Conservation (phyloP, 2,888 invertebrate genomes). For the Lithophane leautieri region DNA sequence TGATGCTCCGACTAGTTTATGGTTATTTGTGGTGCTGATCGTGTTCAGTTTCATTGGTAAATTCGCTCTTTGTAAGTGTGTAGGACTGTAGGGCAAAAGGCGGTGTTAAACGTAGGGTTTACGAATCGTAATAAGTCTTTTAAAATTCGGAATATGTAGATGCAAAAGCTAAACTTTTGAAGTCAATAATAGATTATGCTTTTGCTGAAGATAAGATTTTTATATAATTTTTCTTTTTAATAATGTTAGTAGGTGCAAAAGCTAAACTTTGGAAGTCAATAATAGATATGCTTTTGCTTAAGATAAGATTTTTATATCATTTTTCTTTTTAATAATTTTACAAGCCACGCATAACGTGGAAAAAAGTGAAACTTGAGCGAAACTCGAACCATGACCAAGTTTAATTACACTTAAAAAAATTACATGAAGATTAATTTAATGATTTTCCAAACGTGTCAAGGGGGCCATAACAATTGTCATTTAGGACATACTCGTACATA, state of each 20-base stretch:
- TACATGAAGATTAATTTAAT: not conserved
- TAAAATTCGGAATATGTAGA: not conserved
- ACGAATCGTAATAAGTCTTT: not conserved
- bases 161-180: not conserved
- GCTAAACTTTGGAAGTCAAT: too few relatives aligned
- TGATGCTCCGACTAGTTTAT: too few relatives aligned
- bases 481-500: constrained; percentile 26
- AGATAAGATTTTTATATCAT: too few relatives aligned
- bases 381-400: not conserved
- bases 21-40: too few relatives aligned
- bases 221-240: too few relatives aligned
- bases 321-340: too few relatives aligned
- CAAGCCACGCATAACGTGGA: too few relatives aligned
- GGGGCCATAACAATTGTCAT: constrained; percentile 1
- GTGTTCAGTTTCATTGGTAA: not conserved
- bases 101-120: not conserved
- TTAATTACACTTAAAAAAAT: not conserved
- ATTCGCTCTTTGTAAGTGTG: not conserved
- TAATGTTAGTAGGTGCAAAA: not conserved
- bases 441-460: constrained; percentile 25
- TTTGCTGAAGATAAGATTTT: not conserved
- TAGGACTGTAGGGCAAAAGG: not conserved
- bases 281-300: too few relatives aligned
- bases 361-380: not conserved
- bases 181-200: not conserved